Base-by-base conservation (phyloP, 2,888 invertebrate genomes). In the Cybosia mesomella region DNA sequence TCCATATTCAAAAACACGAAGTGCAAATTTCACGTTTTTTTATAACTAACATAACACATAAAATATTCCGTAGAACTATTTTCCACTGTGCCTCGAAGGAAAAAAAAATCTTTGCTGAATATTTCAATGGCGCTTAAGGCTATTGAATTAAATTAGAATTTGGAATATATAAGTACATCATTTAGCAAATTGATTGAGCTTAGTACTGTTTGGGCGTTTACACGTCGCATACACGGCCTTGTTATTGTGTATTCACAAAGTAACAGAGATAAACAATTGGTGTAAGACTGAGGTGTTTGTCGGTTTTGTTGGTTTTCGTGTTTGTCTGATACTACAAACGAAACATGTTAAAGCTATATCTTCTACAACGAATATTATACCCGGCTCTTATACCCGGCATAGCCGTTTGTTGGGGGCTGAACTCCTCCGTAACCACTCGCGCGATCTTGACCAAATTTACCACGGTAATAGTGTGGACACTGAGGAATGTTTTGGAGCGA, bases 131-230 rank as follows among this genome's bases (percentile, higher is more conserved):
- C 36, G 18, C 49, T 61, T n/a, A 64, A 53, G 4, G 21, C 15
- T 58, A 59, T 43, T 21, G 28, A 57, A 55, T 53, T 13, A 15
- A 39, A 60, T 59, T 60, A 24, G 28, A 59, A 53, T 36, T 22
- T 21, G 5, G 7, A 36, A 65, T 18, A 60, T 5, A 28, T 28
- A 28, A n/a, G n/a, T 43, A 28, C 21, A 55, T 36, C 28, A 57
- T 22, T 43, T 43, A n/a, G 43, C 55, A 57, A 59, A 58, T 34
- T 59, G 53, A 65, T 65, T 53, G 53, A 11, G 24, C 22, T 53
- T 7, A 43, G 62, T 49, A 0, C 24, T 67, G 61, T 62, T 67
- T 58, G 49, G n/a, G 2, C 34, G 57, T 43, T 59, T 24, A 62
- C 61, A 4, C 21, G 10, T 34, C 21, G 21, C 9, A 34, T 34